phyloP scores from a whole-genome alignment of 2,888 invertebrate species.

The Acrobasis consociella region DNA sequence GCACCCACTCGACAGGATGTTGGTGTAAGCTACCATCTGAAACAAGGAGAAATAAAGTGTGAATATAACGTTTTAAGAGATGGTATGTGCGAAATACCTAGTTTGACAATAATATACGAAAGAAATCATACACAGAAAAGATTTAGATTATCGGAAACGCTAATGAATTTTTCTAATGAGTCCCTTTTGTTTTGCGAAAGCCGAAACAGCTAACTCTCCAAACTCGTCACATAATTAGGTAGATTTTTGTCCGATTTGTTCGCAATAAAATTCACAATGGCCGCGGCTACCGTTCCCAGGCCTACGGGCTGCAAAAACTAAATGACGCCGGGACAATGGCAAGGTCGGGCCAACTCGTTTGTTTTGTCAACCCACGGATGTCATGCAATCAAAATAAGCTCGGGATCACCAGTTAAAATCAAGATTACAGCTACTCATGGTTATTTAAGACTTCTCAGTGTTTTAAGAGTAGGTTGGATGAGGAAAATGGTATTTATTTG shows the following conservation, averaged over 20 bases:
- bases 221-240: slow-evolving; percentile 10
- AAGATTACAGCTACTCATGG: slow-evolving; percentile 22
- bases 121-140: too few species aligned
- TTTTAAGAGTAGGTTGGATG: not conserved
- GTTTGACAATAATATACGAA: too few species aligned
- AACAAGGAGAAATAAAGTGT: slow-evolving; percentile 54
- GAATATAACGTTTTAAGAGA: not conserved
- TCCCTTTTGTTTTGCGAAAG: not conserved
- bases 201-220: not conserved
- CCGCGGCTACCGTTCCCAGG: slow-evolving; percentile 28
- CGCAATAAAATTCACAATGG: not conserved
- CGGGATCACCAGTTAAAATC: not conserved
- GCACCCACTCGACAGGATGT: slow-evolving; percentile 90
- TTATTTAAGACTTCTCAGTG: not conserved
- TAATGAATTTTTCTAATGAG: not conserved
- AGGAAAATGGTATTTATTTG: too few species aligned
- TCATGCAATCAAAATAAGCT: slow-evolving; percentile 40
- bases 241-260: slow-evolving; percentile 1
- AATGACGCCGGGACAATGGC: slow-evolving; percentile 52
- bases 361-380: slow-evolving; percentile 52
- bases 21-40: slow-evolving; percentile 87
- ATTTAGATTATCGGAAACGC: too few species aligned
- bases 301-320: slow-evolving; percentile 28
- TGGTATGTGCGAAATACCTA: too few species aligned
- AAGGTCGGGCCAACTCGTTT: slow-evolving; percentile 58